Evolutionary conservation across 2,888 invertebrate genomes (phyloP).

Genomic region (Perdita meconis): DNA sequence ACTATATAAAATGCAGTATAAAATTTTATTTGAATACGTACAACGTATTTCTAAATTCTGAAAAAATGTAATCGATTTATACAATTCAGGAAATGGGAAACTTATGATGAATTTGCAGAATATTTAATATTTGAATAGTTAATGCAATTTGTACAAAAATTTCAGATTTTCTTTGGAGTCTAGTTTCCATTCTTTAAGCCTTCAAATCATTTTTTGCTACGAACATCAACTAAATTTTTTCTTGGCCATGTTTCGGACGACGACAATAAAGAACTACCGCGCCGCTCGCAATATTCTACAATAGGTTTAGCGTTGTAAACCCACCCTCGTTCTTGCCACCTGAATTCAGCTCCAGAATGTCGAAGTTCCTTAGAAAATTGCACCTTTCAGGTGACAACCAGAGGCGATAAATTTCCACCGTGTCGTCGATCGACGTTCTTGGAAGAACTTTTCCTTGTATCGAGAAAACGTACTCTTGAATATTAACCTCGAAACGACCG

Average conservation of each 20-base stretch:
- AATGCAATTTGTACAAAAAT: no score
- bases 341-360: conserved; percentile 59
- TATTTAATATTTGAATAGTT: no score
- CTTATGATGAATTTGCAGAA: no score
- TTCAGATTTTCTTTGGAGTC: no score
- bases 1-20: no score
- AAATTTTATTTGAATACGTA: no score
- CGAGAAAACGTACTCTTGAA: not conserved
- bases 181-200: no score
- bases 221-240: conserved; percentile 7
- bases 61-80: no score
- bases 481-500: not conserved
- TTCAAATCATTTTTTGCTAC: not conserved
- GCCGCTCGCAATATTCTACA: conserved; percentile 59
- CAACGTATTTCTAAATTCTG: no score
- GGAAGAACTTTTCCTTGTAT: not conserved
- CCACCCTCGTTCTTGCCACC: conserved; percentile 54
- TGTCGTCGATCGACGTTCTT: not conserved
- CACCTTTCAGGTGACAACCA: conserved; percentile 41
- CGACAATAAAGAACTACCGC: conserved; percentile 69
- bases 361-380: conserved; percentile 47
- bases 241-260: conserved; percentile 14
- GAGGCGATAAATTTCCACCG: conserved; percentile 47
- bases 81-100: no score
- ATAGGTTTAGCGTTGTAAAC: conserved; percentile 61